Percentiles rank a stretch among this genome's conserved stretches.
phyloP scores from a whole-genome alignment of 2,888 invertebrate species.

The Acanthacorydalis orientalis region DNA sequence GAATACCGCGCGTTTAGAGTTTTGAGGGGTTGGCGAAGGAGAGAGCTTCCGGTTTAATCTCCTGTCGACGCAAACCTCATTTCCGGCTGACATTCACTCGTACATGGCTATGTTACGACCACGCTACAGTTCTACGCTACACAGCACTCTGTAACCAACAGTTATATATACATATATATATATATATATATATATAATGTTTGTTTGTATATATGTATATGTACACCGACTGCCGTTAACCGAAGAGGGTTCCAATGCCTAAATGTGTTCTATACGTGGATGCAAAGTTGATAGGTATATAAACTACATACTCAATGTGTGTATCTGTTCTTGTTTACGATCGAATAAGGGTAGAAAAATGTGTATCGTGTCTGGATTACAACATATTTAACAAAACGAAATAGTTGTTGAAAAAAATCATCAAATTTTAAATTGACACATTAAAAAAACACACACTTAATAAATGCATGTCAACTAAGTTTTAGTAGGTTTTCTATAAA shows the following conservation, averaged over 20 bases:
- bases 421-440: neutral
- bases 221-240: neutral
- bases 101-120: no score
- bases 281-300: no score
- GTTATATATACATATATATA: neutral
- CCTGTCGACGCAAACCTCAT: constrained; percentile 12
- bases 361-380: neutral
- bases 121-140: no score
- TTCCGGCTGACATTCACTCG: constrained; percentile 9
- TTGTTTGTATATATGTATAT: neutral
- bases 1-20: neutral
- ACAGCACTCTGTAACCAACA: no score
- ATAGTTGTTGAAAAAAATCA: neutral
- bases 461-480: no score
- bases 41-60: constrained; percentile 11
- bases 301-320: no score
- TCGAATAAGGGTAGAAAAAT: no score
- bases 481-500: no score
- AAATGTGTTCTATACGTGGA: neutral
- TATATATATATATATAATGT: neutral
- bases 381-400: neutral
- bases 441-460: neutral
- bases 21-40: constrained; percentile 1
- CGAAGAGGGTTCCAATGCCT: neutral
- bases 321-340: no score